These are phyloP conservation scores for Spilarctia lutea DNA, from an alignment of 2,888 invertebrate species.

Conservation along the genomic window DNA sequence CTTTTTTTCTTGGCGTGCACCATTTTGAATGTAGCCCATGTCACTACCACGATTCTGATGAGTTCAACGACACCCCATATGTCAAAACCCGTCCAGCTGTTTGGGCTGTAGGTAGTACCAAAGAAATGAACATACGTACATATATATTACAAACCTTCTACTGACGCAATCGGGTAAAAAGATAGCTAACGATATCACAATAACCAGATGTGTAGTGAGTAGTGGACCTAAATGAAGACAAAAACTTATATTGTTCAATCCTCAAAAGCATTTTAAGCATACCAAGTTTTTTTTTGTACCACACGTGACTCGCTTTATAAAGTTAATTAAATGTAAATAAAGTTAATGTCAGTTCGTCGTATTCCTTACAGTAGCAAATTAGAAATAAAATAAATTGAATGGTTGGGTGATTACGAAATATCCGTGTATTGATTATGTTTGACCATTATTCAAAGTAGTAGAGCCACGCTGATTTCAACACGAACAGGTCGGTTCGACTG, in stretches of 20 bases:
- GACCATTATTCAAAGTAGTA: no score
- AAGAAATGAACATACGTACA: no score
- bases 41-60: no score
- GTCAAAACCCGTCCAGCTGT: no score
- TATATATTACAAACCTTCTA: no score
- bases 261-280: slow-evolving; percentile 10
- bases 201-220: not conserved
- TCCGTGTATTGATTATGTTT: not conserved
- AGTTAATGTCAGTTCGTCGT: not conserved
- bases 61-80: no score
- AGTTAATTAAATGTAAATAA: not conserved
- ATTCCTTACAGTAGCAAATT: not conserved
- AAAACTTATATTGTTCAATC: not conserved
- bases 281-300: not conserved
- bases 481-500: no score
- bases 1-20: no score
- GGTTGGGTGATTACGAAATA: not conserved
- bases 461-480: no score
- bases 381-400: not conserved
- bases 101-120: no score
- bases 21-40: no score
- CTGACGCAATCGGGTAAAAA: not conserved
- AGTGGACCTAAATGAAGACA: not conserved
- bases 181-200: not conserved
- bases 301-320: not conserved